A percentile compares a stretch with the other conserved stretches of the same genome.
These are phyloP conservation scores for Bubo scandiacus DNA, from an alignment of 2,113 vertebrate genomes.

Conservation along the genomic window DNA sequence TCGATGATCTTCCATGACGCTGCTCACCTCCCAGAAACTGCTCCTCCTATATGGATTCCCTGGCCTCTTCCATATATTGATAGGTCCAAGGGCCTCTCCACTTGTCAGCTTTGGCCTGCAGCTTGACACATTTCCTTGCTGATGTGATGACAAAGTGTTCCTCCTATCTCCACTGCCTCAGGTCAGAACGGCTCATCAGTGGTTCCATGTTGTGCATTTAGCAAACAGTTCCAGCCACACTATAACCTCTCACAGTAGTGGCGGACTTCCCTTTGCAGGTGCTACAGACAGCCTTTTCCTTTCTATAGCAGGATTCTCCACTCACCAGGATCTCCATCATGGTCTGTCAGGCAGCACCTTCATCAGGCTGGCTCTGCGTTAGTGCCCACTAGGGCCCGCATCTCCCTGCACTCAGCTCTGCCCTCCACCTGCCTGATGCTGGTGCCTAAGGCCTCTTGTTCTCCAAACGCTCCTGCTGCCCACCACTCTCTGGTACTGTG, in stretches of 20 bases:
- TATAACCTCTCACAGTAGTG: rapidly evolving
- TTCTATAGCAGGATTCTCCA: neutral
- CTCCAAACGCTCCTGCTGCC: neutral
- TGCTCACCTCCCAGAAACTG: neutral
- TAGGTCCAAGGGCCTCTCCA: neutral
- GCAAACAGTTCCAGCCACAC: neutral
- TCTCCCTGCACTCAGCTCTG: neutral
- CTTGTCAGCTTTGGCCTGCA: neutral
- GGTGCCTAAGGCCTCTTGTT: neutral
- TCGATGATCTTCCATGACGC: neutral
- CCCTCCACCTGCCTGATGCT: neutral
- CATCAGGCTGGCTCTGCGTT: neutral
- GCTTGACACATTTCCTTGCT: neutral
- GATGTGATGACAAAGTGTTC: neutral
- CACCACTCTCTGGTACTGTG: neutral
- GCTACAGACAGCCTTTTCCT: neutral
- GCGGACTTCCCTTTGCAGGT: neutral
- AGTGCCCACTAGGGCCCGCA: neutral
- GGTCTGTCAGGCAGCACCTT: neutral
- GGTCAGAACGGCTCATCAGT: neutral
- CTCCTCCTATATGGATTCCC: neutral
- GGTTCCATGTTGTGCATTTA: neutral
- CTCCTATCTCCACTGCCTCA: neutral
- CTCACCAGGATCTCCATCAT: neutral
- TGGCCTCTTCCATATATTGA: neutral